Evolutionary conservation across 2,113 vertebrate species (phyloP).

Genomic region (Rousettus leschenaultii): DNA sequence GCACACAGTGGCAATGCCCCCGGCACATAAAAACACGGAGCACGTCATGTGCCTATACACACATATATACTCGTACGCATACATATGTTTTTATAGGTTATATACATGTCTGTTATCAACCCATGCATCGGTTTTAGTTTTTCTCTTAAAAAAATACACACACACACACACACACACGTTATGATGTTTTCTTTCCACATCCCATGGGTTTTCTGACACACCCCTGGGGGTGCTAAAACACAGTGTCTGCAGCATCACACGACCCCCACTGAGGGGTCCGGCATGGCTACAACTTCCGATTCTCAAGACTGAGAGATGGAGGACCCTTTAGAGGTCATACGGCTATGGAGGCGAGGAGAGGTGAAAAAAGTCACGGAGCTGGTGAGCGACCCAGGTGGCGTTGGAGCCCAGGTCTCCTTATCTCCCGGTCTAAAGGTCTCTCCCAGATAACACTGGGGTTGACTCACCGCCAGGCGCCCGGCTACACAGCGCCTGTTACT

Average conservation of each 20-base stretch:
- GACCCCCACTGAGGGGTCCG: background rate
- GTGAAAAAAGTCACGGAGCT: background rate
- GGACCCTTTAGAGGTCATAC: background rate
- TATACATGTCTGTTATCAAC: background rate
- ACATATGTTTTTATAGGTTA: background rate
- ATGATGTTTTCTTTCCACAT: background rate
- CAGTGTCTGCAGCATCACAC: background rate
- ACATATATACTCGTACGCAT: rapidly evolving
- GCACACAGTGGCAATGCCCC: background rate
- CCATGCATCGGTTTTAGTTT: background rate
- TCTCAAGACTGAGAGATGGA: background rate
- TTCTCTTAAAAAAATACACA: no score
- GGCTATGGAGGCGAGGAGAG: background rate
- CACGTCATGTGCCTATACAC: no score
- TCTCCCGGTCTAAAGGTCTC: background rate
- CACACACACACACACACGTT: no score
- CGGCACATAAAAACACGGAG: rapidly evolving
- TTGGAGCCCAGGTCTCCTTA: background rate
- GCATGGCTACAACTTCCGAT: rapidly evolving
- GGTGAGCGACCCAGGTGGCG: background rate
- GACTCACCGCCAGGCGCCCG: background rate
- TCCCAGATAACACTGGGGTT: no score
- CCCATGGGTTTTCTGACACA: no score
- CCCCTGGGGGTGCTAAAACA: background rate
- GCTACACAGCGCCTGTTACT: background rate